These are phyloP conservation scores for Rhinella marina DNA, from an alignment of 2,797 vertebrate genomes.

Conservation along the genomic window DNA sequence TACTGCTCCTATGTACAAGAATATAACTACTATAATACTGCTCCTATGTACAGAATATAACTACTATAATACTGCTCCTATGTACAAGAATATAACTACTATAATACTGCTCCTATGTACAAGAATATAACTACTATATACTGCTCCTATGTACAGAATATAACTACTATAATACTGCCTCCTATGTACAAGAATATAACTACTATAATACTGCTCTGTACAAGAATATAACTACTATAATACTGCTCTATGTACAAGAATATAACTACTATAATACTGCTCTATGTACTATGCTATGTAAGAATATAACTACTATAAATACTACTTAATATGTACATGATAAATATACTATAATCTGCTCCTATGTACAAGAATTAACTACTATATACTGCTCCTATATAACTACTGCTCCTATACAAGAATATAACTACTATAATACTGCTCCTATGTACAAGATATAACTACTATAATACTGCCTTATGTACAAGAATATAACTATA, in stretches of 20 bases:
- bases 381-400: too few species aligned
- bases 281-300: too few species aligned
- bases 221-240: constrained; percentile 8
- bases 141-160: constrained; percentile 8
- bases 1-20: neutral
- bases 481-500: too few species aligned
- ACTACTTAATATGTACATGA: too few species aligned
- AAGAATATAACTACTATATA: constrained; percentile 20
- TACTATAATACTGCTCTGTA: neutral
- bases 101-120: constrained; percentile 7
- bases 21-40: constrained; percentile 27
- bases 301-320: too few species aligned
- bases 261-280: constrained; percentile 11
- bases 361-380: too few species aligned
- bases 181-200: constrained; percentile 9
- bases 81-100: constrained; percentile 18
- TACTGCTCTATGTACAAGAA: constrained; percentile 7
- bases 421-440: too few species aligned
- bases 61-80: constrained; percentile 7
- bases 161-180: constrained; percentile 16
- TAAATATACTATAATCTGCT: too few species aligned
- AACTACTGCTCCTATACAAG: too few species aligned
- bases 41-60: constrained; percentile 11
- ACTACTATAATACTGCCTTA: too few species aligned
- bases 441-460: too few species aligned